phyloP scores from a whole-genome alignment of 23 tunicate genomes.

The Aplidium turbinatum region DNA sequence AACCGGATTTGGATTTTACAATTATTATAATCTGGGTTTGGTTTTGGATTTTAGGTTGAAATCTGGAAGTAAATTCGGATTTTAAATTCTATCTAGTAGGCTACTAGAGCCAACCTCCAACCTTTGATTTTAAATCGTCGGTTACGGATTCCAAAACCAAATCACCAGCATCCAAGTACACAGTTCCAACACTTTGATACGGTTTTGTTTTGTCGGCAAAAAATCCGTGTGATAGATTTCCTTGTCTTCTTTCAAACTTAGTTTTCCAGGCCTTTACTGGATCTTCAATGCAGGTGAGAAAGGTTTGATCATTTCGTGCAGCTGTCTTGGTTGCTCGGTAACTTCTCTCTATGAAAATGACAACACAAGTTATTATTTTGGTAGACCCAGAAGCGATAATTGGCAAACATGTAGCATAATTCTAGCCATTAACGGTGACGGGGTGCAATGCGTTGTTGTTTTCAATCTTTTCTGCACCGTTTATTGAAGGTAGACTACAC shows the following conservation, averaged over 20 bases:
- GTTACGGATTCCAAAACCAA: constrained; percentile 50
- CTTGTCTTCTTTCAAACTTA: constrained; percentile 53
- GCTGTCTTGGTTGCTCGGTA: constrained; percentile 59
- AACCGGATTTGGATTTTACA: no score
- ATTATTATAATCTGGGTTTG: no score
- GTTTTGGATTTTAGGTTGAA: no score
- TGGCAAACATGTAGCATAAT: no score
- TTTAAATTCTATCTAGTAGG: background rate
- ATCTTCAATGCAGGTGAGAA: constrained; percentile 38
- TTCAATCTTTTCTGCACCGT: no score
- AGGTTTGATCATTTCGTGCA: constrained; percentile 49
- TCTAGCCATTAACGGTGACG: no score
- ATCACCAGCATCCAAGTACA: constrained; percentile 73
- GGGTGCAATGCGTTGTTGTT: no score
- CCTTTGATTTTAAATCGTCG: constrained; percentile 47
- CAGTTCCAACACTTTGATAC: constrained; percentile 59
- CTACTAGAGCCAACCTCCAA: constrained; percentile 4
- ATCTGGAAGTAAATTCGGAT: background rate
- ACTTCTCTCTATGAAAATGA: constrained; percentile 22
- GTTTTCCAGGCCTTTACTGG: constrained; percentile 52
- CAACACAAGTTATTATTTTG: no score
- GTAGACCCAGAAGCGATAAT: no score
- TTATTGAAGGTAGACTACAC: no score
- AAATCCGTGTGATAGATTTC: constrained; percentile 59
- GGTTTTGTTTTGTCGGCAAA: constrained; percentile 83